Evolutionary conservation across 2,797 vertebrate species (phyloP), one percentile per base, ranked within the genome.

Genomic region (Amazona finschi): DNA sequence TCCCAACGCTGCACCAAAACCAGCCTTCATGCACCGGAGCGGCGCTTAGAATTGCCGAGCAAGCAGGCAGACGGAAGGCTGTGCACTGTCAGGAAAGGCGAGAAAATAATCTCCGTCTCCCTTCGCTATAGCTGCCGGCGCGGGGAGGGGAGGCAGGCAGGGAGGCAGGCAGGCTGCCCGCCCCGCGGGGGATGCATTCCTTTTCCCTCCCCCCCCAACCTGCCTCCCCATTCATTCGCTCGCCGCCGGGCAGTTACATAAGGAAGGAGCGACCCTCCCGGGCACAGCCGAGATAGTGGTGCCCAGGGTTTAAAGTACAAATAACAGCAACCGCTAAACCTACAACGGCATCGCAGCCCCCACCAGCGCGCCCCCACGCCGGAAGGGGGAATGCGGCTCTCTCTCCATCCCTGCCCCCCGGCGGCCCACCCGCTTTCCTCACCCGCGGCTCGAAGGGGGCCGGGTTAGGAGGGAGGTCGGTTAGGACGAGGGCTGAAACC

Each of bases 151-250:
- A 36, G 57, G 57, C 22, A 36, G n/a, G 46, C 12, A 31, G 7
- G 17, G 12, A 74, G 43, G 55, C 18, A 58, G 7, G 25, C 11
- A 69, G 43, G 55, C 21, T 74, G 86, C 80, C 69, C 61, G 41
- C 88, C 72, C 67, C 28, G 81, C 41, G 41, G 81, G 70, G 61
- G 30, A 44, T n/a, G 76, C 79, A 64, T 36, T 66, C 57, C 75
- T 22, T 14, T 36, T 5, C 57, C 30, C n/a, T 64, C 60, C 43
- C 53, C 52, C 52, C 11, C 9, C 67, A 76, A 44, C 60, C 72
- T 31, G 78, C 70, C 74, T 67, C 41, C 70, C 80, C 93, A 94
- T 95, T 96, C 91, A 90, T 96, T 94, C 85, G 15, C 89, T 31
- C 55, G 57, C 62, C 25, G 49, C 69, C 30, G 31, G 43, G 31